Conservation (phyloP, 2,113 vertebrate species). For the Bujurquina vittata region DNA sequence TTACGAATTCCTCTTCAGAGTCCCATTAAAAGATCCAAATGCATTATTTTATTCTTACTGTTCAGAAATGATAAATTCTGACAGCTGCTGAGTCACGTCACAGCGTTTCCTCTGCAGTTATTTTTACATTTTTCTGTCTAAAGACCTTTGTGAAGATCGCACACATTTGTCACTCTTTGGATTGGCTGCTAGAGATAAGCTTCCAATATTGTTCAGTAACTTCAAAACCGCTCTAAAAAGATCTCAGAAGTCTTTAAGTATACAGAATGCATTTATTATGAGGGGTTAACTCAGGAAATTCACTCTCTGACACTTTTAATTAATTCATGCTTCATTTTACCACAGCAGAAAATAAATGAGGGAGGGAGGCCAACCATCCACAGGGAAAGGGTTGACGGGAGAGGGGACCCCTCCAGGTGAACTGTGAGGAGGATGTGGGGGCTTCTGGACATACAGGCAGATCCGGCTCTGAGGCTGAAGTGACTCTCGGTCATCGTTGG, state of each 20-base stretch:
- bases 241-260: fast-evolving
- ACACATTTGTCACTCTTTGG: neutral
- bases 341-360: too few species aligned
- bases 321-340: too few species aligned
- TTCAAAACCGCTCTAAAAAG: neutral
- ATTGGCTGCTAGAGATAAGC: fast-evolving
- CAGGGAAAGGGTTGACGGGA: too few species aligned
- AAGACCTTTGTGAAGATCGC: neutral
- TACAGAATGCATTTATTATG: neutral
- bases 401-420: too few species aligned
- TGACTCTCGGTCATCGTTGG: neutral
- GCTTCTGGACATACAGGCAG: neutral
- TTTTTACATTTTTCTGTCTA: neutral
- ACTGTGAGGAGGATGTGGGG: neutral
- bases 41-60: neutral
- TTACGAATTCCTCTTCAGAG: neutral
- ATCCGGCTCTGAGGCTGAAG: neutral
- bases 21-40: neutral
- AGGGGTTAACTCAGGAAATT: neutral
- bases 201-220: neutral
- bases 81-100: neutral
- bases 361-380: too few species aligned
- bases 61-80: neutral
- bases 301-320: too few species aligned
- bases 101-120: neutral